These are phyloP conservation scores for Crenichthys baileyi DNA, from an alignment of 2,797 vertebrate species.

Conservation along the genomic window DNA sequence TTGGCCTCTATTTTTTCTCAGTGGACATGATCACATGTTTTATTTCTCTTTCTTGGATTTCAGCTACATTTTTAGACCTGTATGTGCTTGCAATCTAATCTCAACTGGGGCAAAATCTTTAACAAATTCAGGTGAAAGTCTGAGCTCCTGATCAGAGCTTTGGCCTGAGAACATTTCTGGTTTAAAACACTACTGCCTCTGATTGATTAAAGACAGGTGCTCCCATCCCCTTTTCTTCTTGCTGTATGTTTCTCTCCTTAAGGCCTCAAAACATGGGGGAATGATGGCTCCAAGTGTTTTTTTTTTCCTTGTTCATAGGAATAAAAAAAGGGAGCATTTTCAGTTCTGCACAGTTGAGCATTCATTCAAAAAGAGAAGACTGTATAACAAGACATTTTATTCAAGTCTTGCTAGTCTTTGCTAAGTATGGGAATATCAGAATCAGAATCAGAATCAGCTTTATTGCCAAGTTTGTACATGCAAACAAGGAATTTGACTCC, in stretches of 20 bases:
- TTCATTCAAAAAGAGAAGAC: constrained; percentile 6
- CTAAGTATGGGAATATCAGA: neutral
- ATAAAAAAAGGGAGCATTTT: constrained; percentile 28
- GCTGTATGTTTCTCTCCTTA: constrained; percentile 24
- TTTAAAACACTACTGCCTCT: constrained; percentile 56
- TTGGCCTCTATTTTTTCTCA: constrained; percentile 31
- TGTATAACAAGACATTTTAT: neutral
- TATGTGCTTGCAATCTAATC: constrained; percentile 9
- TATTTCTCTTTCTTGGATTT: constrained; percentile 5
- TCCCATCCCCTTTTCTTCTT: constrained; percentile 14
- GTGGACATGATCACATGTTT: constrained; percentile 23
- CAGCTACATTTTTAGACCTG: constrained; percentile 10
- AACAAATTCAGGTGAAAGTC: constrained; percentile 29
- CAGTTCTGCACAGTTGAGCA: constrained; percentile 1
- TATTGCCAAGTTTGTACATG: too few species aligned
- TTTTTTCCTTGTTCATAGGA: constrained; percentile 29
- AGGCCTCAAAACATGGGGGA: constrained; percentile 22
- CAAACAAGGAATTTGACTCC: too few species aligned
- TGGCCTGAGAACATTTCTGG: constrained; percentile 40
- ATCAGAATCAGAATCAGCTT: too few species aligned
- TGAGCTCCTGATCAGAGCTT: constrained; percentile 44
- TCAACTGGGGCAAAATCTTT: constrained; percentile 25
- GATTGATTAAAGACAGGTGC: constrained; percentile 54
- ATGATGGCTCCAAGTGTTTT: constrained; percentile 15
- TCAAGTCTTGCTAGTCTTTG: neutral